Evolutionary conservation across 2,888 invertebrate genomes (phyloP), one percentile per base, ranked within the genome.

Genomic region (Chymomyza amoena): DNA sequence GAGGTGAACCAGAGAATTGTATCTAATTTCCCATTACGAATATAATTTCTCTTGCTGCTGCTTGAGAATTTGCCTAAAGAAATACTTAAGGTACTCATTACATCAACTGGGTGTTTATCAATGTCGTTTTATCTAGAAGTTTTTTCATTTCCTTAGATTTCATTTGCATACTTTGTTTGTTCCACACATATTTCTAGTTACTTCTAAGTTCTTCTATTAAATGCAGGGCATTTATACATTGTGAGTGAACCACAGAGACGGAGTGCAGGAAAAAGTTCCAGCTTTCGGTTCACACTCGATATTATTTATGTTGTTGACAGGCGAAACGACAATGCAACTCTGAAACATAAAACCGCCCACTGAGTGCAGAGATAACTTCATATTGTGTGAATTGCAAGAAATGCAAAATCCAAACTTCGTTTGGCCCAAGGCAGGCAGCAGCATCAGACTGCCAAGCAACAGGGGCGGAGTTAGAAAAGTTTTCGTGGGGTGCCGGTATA

Each of bases 261-360:
- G 28, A 32, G 7, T 7, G 32, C 6, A 7, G 2, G 7, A 32
- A 32, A 32, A 2, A 32, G 32, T 61, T 28, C 54, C 51, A 70
- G 65, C 9, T 45, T 66, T 28, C 28, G 25, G 61, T 32, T 66
- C 66, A 66, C 52, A 39, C 57, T 69, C 36, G 71, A 68, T 68
- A 73, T 79, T 70, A 76, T 76, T 84, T 82, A 87, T 87, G 80
- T 67, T 75, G 80, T 70, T 85, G 84, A 87, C 87, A 85, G 75
- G 61, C 80, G 57, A 57, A 18, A 45, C 32, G 77, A 74, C 77
- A 80, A 73, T 71, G 72, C 68, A 77, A 78, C 79, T 32, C 76
- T 78, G 87, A 78, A 85, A 83, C 80, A 77, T 78, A 80, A 85
- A 77, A 84, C 76, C 87, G 83, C 81, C 79, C 87, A 76, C 75